phyloP scores from a whole-genome alignment of 2,113 vertebrate species.

The Delphinus delphis region DNA sequence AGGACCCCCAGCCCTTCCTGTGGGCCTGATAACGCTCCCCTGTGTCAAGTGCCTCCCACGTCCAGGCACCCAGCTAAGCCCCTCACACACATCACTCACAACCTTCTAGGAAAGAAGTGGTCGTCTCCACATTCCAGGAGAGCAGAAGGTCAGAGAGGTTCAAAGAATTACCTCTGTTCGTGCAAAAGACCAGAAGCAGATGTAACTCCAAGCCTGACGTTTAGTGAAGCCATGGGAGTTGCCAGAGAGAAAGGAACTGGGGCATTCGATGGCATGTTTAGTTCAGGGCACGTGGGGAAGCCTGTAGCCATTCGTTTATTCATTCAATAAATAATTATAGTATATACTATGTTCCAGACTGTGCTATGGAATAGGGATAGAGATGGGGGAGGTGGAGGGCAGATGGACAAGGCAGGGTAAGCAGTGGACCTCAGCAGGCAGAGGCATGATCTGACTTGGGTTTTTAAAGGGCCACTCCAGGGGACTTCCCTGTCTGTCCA shows the following conservation, averaged over 20 bases:
- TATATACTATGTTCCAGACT: background rate
- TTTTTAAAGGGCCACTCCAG: background rate
- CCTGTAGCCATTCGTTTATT: background rate
- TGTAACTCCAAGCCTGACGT: background rate
- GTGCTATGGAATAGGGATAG: background rate
- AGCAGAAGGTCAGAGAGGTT: background rate
- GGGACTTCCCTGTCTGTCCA: no score
- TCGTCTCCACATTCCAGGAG: background rate
- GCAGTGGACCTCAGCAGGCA: background rate
- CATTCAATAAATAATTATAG: background rate
- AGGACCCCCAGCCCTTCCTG: background rate
- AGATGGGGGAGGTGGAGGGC: background rate
- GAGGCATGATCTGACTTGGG: no score
- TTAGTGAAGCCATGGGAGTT: no score
- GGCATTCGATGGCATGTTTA: background rate
- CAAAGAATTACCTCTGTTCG: background rate
- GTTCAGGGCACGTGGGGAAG: background rate
- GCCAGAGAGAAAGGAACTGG: background rate
- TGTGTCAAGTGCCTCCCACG: fast-evolving
- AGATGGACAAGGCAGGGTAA: background rate
- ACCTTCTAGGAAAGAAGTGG: background rate
- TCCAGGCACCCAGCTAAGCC: background rate
- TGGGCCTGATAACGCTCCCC: background rate
- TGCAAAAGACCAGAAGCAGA: no score
- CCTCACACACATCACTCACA: no score